Evolutionary conservation across 1,140 invertebrate genomes (phyloP), one percentile per base, ranked within the genome.

Genomic region (Drosophila pseudoobscura): DNA sequence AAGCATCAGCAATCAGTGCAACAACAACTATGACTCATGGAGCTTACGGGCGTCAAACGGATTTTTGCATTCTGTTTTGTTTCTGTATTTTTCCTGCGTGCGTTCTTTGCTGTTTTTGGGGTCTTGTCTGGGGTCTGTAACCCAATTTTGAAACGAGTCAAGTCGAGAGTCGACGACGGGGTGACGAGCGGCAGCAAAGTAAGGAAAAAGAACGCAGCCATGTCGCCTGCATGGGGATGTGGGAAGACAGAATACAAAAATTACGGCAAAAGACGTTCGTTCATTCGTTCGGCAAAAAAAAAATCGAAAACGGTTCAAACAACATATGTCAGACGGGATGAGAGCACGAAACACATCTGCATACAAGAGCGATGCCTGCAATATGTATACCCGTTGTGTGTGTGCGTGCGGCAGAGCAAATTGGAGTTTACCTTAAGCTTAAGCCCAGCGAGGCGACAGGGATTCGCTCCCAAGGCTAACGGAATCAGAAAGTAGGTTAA

Each of bases 221-320:
- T 31, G 52, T 55, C 59, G 45, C 57, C 68, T 80, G 73, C 60
- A 73, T 70, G 60, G 20, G 20, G 20, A 20, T 20, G 20, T 74
- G 69, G 74, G 58, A 39, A 85, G 76, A 72, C 73, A 71, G 78
- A 85, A 87, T 87, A 59, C 78, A 78, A 87, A 85, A 87, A 85
- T 80, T 82, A 85, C 78, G 78, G 59, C 73, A 63, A 82, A 85
- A 84, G 76, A 78, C 80, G 73, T 53, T 77, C 49, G 47, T 57
- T 26, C 24, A 24, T 29, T 51, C 51, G 15, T 22, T 15, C n/a
- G 31, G n/a, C 4, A 22, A 11, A 44, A 9, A 77, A 78, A 76
- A 82, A 87, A 87, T 82, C 78, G 82, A 85, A 82, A 85, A 80
- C 70, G 87, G 83, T 78, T 87, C 78, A 85, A 85, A 80, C 74